Evolutionary conservation across 2,888 invertebrate genomes (phyloP).

Genomic region (Scrobipalpa atriplicella): DNA sequence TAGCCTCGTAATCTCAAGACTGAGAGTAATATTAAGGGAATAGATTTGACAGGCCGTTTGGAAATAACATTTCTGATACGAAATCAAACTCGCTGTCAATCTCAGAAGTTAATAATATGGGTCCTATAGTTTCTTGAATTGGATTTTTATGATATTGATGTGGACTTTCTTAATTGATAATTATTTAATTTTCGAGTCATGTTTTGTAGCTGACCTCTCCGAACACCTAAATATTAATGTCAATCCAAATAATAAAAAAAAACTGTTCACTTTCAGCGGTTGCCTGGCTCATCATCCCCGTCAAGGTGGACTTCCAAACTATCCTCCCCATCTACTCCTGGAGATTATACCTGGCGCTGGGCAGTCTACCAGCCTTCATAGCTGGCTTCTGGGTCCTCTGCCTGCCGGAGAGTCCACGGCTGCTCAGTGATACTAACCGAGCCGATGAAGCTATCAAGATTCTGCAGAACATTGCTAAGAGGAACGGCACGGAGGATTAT

Average conservation of each 20-base stretch:
- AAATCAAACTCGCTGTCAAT: no score
- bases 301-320: constrained; percentile 55
- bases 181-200: no score
- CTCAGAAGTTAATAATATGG: no score
- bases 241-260: background rate
- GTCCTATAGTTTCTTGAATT: no score
- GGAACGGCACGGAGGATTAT: constrained; percentile 79
- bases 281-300: constrained; percentile 86
- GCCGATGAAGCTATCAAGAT: constrained; percentile 82
- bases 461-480: constrained; percentile 80
- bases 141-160: no score
- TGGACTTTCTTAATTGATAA: no score
- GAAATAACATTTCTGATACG: no score
- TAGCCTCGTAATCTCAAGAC: no score
- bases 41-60: no score
- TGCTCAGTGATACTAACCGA: constrained; percentile 83
- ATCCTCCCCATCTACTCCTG: constrained; percentile 85
- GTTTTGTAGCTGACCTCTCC: no score
- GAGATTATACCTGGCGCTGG: constrained; percentile 86
- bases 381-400: constrained; percentile 82
- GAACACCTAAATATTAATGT: no score
- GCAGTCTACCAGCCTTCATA: constrained; percentile 84
- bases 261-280: constrained; percentile 66
- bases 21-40: no score
- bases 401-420: constrained; percentile 88